Percentiles rank a stretch among this genome's conserved stretches.
Evolutionary conservation across 2,113 vertebrate genomes (phyloP).

Genomic region (Catharus bicknelli): DNA sequence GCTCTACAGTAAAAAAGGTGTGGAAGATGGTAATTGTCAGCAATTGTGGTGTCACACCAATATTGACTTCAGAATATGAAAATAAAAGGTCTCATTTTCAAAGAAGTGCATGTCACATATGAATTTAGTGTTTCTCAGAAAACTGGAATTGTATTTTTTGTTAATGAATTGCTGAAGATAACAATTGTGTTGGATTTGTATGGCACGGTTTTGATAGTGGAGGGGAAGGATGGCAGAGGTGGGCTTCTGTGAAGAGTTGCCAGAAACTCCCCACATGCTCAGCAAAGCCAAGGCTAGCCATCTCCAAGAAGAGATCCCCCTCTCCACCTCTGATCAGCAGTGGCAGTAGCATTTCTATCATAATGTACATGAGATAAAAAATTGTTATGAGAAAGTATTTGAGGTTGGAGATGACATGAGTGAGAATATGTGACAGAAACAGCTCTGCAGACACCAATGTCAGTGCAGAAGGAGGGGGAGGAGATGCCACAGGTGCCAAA

Average conservation of each 20-base stretch:
- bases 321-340: not conserved
- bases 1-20: rapidly evolving
- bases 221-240: not conserved
- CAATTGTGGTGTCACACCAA: not conserved
- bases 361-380: not conserved
- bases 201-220: not conserved
- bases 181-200: not conserved
- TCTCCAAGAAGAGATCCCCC: not conserved
- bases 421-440: not conserved
- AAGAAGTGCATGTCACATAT: not conserved
- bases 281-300: not conserved
- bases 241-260: not conserved
- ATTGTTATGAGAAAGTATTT: not conserved
- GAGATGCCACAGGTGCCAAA: not conserved
- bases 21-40: not conserved
- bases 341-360: not conserved
- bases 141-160: not conserved
- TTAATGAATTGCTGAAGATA: not conserved
- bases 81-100: not conserved
- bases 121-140: not conserved
- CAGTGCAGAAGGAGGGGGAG: not conserved
- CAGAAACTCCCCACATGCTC: not conserved
- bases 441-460: not conserved
- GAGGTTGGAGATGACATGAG: not conserved
- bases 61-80: not conserved